Evolutionary conservation across 2,797 vertebrate species (phyloP).

Genomic region (Esox masquinongy): DNA sequence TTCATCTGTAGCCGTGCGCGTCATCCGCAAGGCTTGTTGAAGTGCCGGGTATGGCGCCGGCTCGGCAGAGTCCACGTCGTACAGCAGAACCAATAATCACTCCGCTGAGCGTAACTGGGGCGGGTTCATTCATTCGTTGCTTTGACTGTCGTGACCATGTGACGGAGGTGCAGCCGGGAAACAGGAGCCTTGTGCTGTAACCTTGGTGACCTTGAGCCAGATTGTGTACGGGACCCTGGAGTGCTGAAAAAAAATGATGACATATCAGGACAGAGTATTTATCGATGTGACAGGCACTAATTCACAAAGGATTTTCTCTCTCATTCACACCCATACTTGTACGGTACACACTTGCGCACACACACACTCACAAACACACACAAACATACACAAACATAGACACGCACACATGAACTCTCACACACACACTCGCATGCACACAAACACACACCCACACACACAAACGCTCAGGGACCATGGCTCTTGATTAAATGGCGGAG

Average conservation of each 20-base stretch:
- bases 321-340: background rate
- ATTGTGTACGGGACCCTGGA: conserved; percentile 40
- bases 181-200: conserved; percentile 3
- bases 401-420: conserved; percentile 33
- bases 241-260: conserved; percentile 43
- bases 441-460: conserved; percentile 16
- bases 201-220: conserved; percentile 56
- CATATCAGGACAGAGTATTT: conserved; percentile 51
- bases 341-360: conserved; percentile 13
- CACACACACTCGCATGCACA: conserved; percentile 18
- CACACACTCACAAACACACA: background rate
- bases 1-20: too few relatives aligned
- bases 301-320: conserved; percentile 45
- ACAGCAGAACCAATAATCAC: too few relatives aligned
- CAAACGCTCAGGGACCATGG: conserved; percentile 51
- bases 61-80: too few relatives aligned
- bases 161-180: too few relatives aligned
- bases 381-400: background rate
- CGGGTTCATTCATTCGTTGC: too few relatives aligned
- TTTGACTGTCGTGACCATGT: too few relatives aligned
- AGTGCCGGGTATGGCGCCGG: too few relatives aligned
- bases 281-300: conserved; percentile 62
- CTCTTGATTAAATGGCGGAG: conserved; percentile 67
- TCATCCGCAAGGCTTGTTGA: too few relatives aligned
- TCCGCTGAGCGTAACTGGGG: too few relatives aligned